A percentile compares a stretch with the other conserved stretches of the same genome.
Evolutionary conservation across 2,113 vertebrate species (phyloP).

Genomic region (Charina bottae): DNA sequence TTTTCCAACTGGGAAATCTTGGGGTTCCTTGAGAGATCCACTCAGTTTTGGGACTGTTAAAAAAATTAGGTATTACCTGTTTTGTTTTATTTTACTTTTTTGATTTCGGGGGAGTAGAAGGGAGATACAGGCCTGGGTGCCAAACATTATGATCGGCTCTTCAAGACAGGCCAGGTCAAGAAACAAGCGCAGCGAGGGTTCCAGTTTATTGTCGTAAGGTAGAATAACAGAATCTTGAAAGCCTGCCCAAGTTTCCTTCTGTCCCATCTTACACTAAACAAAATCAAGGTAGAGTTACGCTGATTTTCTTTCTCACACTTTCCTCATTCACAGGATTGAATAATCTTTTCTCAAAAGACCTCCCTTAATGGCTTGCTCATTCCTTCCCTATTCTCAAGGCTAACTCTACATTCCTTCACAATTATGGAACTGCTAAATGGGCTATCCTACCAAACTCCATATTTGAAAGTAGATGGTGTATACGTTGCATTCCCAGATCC

Average conservation of each 20-base stretch:
- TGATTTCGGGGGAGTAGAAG: not conserved
- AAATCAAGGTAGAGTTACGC: not conserved
- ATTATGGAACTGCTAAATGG: not conserved
- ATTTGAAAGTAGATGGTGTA: not conserved
- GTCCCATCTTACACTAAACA: not conserved
- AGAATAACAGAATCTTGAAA: not conserved
- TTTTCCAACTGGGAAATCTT: constrained; percentile 4
- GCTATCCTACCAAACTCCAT: not conserved
- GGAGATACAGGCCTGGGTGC: no score
- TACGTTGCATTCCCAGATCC: not conserved
- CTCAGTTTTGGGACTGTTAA: not conserved
- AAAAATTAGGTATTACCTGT: not conserved
- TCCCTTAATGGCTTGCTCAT: not conserved
- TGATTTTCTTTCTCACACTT: not conserved
- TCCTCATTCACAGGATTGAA: not conserved
- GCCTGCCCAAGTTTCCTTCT: not conserved
- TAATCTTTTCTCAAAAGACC: not conserved
- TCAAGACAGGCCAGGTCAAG: not conserved
- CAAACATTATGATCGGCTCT: not conserved
- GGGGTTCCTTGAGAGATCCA: not conserved
- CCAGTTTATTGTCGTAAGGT: not conserved
- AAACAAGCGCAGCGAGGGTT: not conserved
- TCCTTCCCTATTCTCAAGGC: not conserved
- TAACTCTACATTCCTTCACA: not conserved
- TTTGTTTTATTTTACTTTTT: not conserved